Evolutionary conservation across 2,797 vertebrate species (phyloP), one percentile per base, ranked within the genome.

Genomic region (Hyperoplus lanceolatus): DNA sequence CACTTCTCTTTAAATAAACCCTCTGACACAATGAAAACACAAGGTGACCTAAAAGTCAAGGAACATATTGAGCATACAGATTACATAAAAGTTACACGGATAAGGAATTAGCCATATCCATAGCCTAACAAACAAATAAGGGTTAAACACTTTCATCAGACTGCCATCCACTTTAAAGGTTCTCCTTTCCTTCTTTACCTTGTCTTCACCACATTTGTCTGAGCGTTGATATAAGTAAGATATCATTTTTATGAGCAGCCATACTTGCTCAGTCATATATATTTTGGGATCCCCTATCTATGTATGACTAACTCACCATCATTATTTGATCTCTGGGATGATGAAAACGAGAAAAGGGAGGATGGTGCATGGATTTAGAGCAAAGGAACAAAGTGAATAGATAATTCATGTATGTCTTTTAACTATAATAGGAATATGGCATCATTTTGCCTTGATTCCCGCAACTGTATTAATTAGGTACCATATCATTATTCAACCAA

Each of bases 1-100:
- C 75, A 86, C 64, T 61, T 71, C 65, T 70, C 58, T 86, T 48
- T 76, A 76, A 84, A 78, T 83, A 81, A 60, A 50, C 39, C 38
- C 60, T 78, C 63, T 50, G 18, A 70, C 38, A 54, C 18, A 48
- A 48, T 73, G 48, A 45, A 73, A 83, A 54, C 42, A 39, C 9
- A 53, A 62, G 29, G 14, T 71, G 41, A 63, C 60, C 66, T 39
- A 50, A 63, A 60, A 74, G 50, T 68, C 58, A 75, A 45, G 70
- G 36, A 62, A 43, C 60, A 60, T 57, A 53, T 49, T 67, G 11
- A 46, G 12, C n/a, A 59, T 38, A 64, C n/a, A 49, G 41, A 36
- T 18, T 15, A 18, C 39, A 82, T 59, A 29, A 39, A 36, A 51
- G 12, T 39, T 11, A 29, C 41, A 76, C 36, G 36, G 54, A 14